phyloP scores from a whole-genome alignment of 2,113 vertebrate species.

The Pelecanoides urinatrix region DNA sequence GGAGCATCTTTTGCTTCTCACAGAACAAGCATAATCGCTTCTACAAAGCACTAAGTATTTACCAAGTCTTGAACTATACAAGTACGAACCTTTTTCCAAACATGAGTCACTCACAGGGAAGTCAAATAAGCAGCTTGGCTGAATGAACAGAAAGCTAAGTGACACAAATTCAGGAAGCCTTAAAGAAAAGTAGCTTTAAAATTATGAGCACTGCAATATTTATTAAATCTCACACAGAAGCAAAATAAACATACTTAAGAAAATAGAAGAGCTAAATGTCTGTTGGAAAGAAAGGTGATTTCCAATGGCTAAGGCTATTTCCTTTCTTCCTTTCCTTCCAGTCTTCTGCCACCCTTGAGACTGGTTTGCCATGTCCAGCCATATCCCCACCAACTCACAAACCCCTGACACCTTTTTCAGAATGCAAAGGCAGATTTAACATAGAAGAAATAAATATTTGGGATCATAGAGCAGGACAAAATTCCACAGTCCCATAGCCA shows the following conservation, averaged over 20 bases:
- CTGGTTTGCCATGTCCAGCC: background rate
- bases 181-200: constrained; percentile 8
- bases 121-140: background rate
- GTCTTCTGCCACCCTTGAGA: background rate
- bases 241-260: background rate
- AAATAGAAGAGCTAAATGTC: background rate
- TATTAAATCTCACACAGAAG: background rate
- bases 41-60: background rate
- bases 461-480: background rate
- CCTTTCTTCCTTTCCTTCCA: no score
- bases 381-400: background rate
- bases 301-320: background rate
- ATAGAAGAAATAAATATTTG: background rate
- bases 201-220: background rate
- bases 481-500: background rate
- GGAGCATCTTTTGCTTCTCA: background rate
- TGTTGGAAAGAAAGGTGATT: background rate
- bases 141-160: constrained; percentile 14
- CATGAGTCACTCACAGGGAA: background rate
- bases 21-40: background rate
- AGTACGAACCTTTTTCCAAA: background rate
- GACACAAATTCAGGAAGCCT: background rate
- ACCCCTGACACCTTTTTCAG: background rate
- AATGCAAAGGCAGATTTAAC: background rate
- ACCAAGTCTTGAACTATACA: constrained; percentile 20